Base-by-base conservation (phyloP, 2,888 invertebrate genomes). In the Eristalis pertinax region DNA sequence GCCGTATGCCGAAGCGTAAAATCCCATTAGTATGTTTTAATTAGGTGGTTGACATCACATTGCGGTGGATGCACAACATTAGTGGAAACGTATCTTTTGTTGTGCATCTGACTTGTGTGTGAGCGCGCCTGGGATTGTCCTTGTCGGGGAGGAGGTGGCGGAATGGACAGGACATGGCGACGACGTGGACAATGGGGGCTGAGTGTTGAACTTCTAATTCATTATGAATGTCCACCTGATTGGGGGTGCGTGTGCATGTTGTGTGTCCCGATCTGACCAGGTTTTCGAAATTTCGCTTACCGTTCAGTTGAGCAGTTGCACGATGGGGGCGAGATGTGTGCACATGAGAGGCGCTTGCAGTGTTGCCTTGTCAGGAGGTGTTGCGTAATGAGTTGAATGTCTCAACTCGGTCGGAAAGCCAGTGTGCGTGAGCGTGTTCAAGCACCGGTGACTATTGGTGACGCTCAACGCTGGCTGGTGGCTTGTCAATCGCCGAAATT, bases 21-120 rank as follows among this genome's bases (percentile, higher is more conserved):
- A 82, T 82, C 82, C 76, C 76, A 82, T 76, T 82, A 76, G 76
- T 64, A 65, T 70, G 82, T 76, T 82, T 82, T 82, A 82, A 76
- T 82, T 82, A 72, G 76, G 82, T 82, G 82, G 82, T 82, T 76
- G 76, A 82, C 82, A 76, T 82, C 82, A 72, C 67, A 76, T 76
- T 82, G 76, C 60, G 65, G 75, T 76, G 38, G 63, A 64, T n/a
- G 62, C 76, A 58, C 75, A 67, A 67, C 70, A 67, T 82, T 38
- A 65, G 82, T 76, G 35, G 72, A 60, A 43, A 65, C 68, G 75
- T 58, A 81, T 81, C 75, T 29, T 75, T 65, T 75, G 69, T 65
- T 75, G 69, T 58, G 63, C 62, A 64, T 67, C 68, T 70, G 69
- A 62, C 38, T 73, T 67, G 43, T 58, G 58, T 58, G 58, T 24